phyloP scores from a whole-genome alignment of 2,888 invertebrate genomes.

The Prenolepis imparis region DNA sequence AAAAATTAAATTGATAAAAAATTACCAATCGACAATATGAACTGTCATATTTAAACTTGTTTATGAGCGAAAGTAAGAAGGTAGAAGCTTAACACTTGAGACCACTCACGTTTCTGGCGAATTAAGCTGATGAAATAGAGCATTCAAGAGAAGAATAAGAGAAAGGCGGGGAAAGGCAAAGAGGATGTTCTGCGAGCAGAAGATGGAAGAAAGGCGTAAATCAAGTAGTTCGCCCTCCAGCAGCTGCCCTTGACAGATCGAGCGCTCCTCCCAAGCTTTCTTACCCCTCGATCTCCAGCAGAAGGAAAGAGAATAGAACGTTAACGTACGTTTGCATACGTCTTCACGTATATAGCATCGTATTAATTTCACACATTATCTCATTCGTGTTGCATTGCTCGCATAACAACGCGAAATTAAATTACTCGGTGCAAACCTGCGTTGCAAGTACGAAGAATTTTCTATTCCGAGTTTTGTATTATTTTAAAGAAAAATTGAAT shows the following conservation, averaged over 20 bases:
- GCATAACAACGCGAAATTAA: conserved; percentile 16
- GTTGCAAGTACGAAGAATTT: conserved; percentile 9
- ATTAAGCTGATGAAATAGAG: conserved; percentile 51
- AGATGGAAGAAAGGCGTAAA: conserved; percentile 69
- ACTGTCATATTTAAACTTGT: conserved; percentile 10
- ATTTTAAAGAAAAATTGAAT: conserved; percentile 31
- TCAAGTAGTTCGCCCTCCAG: conserved; percentile 66
- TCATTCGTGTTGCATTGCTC: neutral
- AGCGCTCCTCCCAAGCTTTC: conserved; percentile 60
- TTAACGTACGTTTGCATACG: conserved; percentile 57
- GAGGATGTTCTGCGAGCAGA: conserved; percentile 40
- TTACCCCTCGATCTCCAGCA: conserved; percentile 44
- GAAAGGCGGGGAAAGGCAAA: conserved; percentile 44
- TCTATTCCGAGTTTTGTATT: neutral
- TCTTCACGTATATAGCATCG: conserved; percentile 40
- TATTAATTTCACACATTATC: conserved; percentile 46
- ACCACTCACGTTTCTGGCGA: conserved; percentile 12
- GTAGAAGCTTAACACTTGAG: conserved; percentile 25
- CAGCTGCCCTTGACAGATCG: conserved; percentile 74
- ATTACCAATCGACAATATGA: neutral
- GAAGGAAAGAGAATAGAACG: conserved; percentile 50
- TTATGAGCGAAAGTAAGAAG: neutral
- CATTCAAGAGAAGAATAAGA: conserved; percentile 52
- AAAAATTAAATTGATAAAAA: neutral
- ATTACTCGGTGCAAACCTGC: conserved; percentile 17